Conservation (phyloP, 2,113 vertebrate species). For the Antechinus stuartii region DNA sequence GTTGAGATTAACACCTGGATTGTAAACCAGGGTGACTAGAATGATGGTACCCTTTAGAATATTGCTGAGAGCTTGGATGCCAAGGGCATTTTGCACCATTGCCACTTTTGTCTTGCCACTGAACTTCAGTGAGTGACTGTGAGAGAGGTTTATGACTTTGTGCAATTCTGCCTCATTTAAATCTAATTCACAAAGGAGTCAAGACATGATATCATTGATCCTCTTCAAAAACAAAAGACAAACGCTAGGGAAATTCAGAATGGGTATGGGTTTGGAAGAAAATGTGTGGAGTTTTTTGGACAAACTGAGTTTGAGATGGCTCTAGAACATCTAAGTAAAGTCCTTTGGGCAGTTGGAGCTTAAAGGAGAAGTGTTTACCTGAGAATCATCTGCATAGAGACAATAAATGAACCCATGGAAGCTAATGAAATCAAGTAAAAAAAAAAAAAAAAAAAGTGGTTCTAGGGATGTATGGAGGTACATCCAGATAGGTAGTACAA, state of each 20-base stretch:
- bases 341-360: too few species aligned
- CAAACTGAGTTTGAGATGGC: neutral
- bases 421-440: neutral
- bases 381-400: too few species aligned
- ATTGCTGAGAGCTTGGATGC: neutral
- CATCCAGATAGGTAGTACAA: neutral
- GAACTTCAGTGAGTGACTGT: neutral
- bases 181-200: too few species aligned
- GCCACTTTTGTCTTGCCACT: neutral
- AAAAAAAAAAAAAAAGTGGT: neutral
- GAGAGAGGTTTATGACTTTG: too few species aligned
- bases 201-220: neutral
- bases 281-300: neutral
- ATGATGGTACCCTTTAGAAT: neutral
- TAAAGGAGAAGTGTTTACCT: too few species aligned
- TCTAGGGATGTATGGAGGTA: neutral
- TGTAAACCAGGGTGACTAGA: neutral
- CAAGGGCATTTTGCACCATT: neutral
- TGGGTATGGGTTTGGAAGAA: neutral
- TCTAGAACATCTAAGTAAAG: neutral
- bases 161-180: neutral
- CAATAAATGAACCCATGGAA: too few species aligned
- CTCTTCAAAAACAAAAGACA: neutral
- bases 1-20: neutral
- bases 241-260: neutral